Conservation (phyloP, 35 echinoderm and acorn worm genomes). For the Ptychodera flava region DNA sequence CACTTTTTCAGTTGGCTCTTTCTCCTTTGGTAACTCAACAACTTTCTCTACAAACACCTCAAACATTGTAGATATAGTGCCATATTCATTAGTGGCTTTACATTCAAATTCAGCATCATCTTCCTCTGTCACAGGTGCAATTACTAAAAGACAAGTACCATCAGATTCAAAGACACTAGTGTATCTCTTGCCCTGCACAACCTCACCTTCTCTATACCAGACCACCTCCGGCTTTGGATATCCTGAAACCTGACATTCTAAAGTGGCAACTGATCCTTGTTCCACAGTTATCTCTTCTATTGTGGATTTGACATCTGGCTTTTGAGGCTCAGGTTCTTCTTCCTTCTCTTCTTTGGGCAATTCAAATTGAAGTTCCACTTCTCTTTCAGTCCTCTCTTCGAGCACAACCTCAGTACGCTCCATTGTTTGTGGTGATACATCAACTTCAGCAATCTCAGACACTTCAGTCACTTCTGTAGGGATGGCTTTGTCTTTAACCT, state of each 20-base stretch:
- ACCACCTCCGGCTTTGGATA: neutral
- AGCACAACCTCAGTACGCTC: constrained; percentile 56
- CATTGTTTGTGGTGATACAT: constrained; percentile 16
- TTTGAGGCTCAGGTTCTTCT: neutral
- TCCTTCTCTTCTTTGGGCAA: neutral
- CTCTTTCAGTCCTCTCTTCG: constrained; percentile 53
- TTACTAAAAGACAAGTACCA: constrained; percentile 15
- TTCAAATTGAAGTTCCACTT: neutral
- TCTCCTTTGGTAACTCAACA: neutral
- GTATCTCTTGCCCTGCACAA: neutral
- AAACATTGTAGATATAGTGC: neutral
- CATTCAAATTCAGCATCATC: neutral
- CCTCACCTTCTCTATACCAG: constrained; percentile 6
- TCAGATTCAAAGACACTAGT: neutral
- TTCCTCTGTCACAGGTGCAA: neutral
- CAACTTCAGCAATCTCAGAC: constrained; percentile 13
- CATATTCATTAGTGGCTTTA: neutral
- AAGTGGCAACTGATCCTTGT: neutral
- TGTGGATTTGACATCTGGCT: neutral
- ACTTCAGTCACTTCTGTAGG: constrained; percentile 10
- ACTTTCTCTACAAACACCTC: neutral
- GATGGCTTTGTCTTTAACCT: neutral
- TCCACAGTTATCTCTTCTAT: neutral
- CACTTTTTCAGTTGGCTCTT: neutral
- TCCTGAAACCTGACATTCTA: neutral